Evolutionary conservation across 2,797 vertebrate species (phyloP).

Genomic region (Neosalanx taihuensis): DNA sequence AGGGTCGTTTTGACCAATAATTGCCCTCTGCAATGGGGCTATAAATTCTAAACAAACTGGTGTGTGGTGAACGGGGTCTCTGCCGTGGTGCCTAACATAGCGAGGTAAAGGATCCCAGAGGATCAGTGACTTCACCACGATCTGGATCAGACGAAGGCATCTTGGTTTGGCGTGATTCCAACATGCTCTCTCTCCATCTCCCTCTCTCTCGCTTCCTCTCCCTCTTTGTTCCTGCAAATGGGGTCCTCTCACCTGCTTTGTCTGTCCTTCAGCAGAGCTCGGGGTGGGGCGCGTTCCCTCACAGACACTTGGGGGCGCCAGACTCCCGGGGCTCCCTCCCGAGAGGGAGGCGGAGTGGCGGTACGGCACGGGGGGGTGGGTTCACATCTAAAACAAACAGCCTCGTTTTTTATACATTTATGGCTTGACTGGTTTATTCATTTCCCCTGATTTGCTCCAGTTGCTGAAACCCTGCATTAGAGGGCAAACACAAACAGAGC

Average conservation of each 20-base stretch:
- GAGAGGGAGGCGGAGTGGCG: background rate
- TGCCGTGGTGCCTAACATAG: too few relatives aligned
- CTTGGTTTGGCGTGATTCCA: background rate
- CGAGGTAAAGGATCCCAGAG: too few relatives aligned
- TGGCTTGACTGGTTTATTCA: slow-evolving; percentile 13
- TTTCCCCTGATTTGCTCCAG: slow-evolving; percentile 2
- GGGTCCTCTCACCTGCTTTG: background rate
- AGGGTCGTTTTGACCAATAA: background rate
- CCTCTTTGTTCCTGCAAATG: slow-evolving; percentile 3
- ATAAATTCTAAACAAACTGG: background rate
- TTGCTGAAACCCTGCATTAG: slow-evolving; percentile 14
- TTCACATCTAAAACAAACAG: slow-evolving; percentile 21
- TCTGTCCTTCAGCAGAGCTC: background rate
- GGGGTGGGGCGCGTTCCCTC: background rate
- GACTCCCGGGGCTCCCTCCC: slow-evolving; percentile 5
- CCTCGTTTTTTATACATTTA: slow-evolving; percentile 16
- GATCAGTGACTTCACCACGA: too few relatives aligned
- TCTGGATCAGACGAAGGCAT: background rate
- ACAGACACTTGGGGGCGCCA: slow-evolving; percentile 9
- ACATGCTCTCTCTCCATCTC: too few relatives aligned
- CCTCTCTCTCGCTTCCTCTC: too few relatives aligned
- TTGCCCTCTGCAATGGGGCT: background rate
- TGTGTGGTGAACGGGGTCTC: background rate
- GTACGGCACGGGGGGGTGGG: slow-evolving; percentile 12
- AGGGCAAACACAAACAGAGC: slow-evolving; percentile 13